phyloP scores from a whole-genome alignment of 1,140 invertebrate genomes.

The Heliconius eleuchia region DNA sequence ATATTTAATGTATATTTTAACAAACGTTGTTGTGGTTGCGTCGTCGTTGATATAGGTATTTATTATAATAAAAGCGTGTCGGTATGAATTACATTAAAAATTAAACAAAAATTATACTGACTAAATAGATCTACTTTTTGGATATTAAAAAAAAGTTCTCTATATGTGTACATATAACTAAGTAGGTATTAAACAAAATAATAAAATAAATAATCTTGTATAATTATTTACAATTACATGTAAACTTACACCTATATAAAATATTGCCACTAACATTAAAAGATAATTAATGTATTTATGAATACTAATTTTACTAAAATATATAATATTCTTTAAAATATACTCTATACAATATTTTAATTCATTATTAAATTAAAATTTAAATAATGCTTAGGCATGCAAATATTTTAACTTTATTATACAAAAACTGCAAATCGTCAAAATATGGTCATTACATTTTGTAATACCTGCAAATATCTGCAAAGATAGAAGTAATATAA shows the following conservation, averaged over 20 bases:
- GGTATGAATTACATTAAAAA: background rate
- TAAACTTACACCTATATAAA: background rate
- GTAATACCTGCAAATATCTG: background rate
- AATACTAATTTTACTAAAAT: background rate
- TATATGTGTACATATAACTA: too few species aligned
- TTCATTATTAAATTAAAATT: background rate
- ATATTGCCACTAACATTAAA: background rate
- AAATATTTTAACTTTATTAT: background rate
- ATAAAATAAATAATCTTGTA: background rate
- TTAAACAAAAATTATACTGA: background rate
- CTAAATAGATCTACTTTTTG: background rate
- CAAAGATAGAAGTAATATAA: slow-evolving; percentile 7
- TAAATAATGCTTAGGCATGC: background rate
- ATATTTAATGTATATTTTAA: too few species aligned
- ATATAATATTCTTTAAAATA: background rate
- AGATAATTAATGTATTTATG: background rate
- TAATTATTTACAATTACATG: background rate
- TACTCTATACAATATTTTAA: background rate
- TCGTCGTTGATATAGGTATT: too few species aligned
- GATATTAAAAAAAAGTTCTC: too few species aligned
- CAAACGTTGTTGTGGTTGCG: too few species aligned
- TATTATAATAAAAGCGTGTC: background rate
- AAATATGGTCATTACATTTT: background rate
- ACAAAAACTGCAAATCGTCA: background rate
- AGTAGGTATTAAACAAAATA: too few species aligned